Conservation (phyloP, 2,113 vertebrate species). For the Catharus bicknelli region DNA sequence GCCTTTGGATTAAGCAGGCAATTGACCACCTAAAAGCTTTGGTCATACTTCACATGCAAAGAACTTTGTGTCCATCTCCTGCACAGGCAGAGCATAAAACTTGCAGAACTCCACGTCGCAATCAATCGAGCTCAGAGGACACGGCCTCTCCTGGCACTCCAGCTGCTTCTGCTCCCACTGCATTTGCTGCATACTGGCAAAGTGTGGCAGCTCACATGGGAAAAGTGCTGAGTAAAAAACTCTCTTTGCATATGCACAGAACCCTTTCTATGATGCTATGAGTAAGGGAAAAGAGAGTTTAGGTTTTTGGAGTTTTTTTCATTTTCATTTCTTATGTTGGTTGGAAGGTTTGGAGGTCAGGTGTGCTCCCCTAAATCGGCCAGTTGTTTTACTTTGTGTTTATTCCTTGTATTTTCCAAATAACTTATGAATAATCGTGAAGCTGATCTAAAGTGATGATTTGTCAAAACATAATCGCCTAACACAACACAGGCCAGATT, state of each 20-base stretch:
- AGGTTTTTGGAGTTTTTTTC: background rate
- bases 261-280: background rate
- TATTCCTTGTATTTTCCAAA: background rate
- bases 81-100: conserved; percentile 22
- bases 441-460: conserved; percentile 4
- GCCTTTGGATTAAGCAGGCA: conserved; percentile 27
- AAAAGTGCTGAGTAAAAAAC: background rate
- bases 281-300: background rate
- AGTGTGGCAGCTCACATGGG: background rate
- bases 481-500: conserved; percentile 8
- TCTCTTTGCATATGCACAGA: background rate
- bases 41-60: background rate
- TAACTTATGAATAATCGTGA: background rate
- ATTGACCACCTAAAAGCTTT: conserved; percentile 39
- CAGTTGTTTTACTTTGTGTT: background rate
- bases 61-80: conserved; percentile 22
- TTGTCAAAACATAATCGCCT: conserved; percentile 49
- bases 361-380: background rate
- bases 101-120: background rate
- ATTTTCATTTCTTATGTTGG: background rate
- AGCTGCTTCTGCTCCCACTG: background rate
- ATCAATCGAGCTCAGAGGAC: conserved; percentile 47
- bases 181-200: background rate
- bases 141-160: background rate
- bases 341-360: background rate